Base-by-base conservation (phyloP, 2,797 vertebrate genomes). In the Schizopygopsis malacanthus region DNA sequence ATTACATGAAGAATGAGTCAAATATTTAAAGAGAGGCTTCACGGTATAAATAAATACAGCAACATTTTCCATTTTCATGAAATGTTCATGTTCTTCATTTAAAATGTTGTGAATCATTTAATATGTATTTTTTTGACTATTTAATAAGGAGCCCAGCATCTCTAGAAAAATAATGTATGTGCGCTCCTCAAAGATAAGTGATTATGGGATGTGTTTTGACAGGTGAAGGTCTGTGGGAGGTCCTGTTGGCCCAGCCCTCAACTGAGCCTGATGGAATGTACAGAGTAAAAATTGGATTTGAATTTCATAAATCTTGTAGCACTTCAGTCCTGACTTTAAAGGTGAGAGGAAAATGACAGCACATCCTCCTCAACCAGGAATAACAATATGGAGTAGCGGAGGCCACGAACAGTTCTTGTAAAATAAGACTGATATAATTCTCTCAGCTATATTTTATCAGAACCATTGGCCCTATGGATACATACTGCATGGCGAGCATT, bases 261-360 rank as follows among this genome's bases (percentile, higher is more conserved):
- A 89, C 87, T 45, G 37, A 87, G 63, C 63, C 63, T 67, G 63
- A 67, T 67, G 63, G 16, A 37, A 18, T 16, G 15, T 86, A 80
- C 87, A 85, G 85, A 86, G 86, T 87, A 28, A 88, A 90, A 93
- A 93, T 88, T 80, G 90, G 90, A 92, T 93, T 91, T 88, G 90
- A 92, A 93, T 92, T 92, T 91, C 92, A 93, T 94, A 93, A 92
- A 91, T 91, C 86, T 85, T 67, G 88, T 87, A 84, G 88, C 83
- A 90, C 91, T 92, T 92, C 84, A 87, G 90, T 89, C 89, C 88
- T 90, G 91, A 92, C 89, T 93, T 93, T 91, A 93, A 94, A 84
- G 33, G 59, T 84, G 73, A 77, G 61, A 77, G 59, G 92, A 94
- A 92, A 92, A 83, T 93, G 94, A 94, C 92, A 94, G 90, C 85